A percentile compares a stretch with the other conserved stretches of the same genome.
These are phyloP conservation scores for Zosterops pallidus DNA, from an alignment of 2,113 vertebrate species.

Conservation along the genomic window DNA sequence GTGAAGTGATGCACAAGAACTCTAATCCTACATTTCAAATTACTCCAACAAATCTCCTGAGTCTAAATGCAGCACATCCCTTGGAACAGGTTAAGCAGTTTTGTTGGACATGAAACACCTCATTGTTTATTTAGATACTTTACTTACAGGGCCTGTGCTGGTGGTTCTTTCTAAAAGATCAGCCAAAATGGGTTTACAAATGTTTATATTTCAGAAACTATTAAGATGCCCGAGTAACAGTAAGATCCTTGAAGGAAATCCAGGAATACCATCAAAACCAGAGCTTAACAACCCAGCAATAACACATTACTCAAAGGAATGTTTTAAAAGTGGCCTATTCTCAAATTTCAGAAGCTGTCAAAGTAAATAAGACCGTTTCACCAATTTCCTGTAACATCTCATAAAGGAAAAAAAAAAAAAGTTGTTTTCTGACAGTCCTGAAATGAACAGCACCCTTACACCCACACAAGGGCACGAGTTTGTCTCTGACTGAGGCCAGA, in stretches of 20 bases:
- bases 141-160: background rate
- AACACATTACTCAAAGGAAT: background rate
- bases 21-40: background rate
- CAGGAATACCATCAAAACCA: background rate
- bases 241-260: background rate
- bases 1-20: background rate
- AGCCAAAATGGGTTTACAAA: background rate
- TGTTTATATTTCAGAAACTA: background rate
- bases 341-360: background rate
- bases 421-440: background rate
- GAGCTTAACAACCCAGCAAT: background rate
- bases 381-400: background rate
- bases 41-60: too few species aligned
- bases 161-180: background rate
- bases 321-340: background rate
- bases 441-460: background rate
- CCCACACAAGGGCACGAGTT: background rate
- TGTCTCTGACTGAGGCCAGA: background rate
- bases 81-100: background rate
- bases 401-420: background rate
- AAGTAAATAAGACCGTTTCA: background rate
- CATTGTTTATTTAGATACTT: background rate
- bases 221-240: background rate
- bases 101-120: background rate
- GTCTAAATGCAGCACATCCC: background rate